Conservation (phyloP, 2,888 invertebrate species). For the Parasteatoda lunata region DNA sequence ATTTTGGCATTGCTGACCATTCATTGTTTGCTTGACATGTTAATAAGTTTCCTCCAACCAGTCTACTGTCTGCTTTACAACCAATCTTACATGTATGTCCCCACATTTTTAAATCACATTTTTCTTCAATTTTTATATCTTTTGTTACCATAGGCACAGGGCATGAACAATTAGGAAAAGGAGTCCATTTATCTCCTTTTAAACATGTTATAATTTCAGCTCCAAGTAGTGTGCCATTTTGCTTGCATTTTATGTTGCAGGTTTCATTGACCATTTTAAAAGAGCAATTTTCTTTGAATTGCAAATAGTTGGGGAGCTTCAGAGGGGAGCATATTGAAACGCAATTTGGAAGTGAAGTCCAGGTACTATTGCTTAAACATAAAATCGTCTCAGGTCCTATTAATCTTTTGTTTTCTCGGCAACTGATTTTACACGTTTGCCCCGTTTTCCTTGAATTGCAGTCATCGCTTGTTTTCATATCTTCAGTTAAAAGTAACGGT, state of each 20-base stretch:
- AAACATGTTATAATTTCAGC: background rate
- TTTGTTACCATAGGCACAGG: background rate
- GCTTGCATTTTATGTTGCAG: conserved; percentile 7
- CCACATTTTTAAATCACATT: background rate
- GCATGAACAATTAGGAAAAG: conserved; percentile 12
- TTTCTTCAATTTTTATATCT: background rate
- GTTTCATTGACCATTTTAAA: background rate
- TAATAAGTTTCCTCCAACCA: background rate
- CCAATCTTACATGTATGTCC: background rate
- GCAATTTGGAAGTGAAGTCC: conserved; percentile 8
- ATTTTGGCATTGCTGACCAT: conserved; percentile 11
- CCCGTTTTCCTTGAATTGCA: background rate
- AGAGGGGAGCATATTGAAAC: background rate
- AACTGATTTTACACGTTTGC: conserved; percentile 1
- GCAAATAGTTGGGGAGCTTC: background rate
- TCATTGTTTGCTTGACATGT: background rate
- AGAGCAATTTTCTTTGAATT: background rate
- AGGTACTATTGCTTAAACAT: conserved; percentile 7
- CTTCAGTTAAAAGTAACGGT: background rate
- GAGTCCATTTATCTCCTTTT: background rate
- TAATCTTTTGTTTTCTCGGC: background rate
- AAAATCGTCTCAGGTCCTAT: background rate
- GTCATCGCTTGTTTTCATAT: background rate
- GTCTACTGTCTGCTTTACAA: background rate
- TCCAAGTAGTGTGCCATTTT: background rate